A percentile compares a stretch with the other conserved stretches of the same genome.
phyloP scores from a whole-genome alignment of 2,113 vertebrate species.

The Amazona vittata region DNA sequence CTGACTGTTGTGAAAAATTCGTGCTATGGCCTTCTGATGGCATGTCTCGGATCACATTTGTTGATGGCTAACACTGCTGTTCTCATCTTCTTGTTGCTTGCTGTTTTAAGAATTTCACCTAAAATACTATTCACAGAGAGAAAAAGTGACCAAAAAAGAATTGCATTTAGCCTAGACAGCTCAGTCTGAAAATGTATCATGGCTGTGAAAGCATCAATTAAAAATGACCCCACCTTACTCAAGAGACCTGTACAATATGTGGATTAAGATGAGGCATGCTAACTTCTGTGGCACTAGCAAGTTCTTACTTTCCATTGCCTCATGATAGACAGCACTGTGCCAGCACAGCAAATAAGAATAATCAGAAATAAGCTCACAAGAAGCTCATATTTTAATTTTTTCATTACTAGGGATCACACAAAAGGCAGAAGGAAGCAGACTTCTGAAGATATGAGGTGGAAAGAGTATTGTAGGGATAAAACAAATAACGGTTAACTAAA shows the following conservation, averaged over 20 bases:
- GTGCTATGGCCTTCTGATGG: not conserved
- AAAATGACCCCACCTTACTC: not conserved
- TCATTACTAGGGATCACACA: constrained; percentile 38
- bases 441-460: not conserved
- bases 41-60: not conserved
- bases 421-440: constrained; percentile 38
- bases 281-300: not conserved
- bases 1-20: not conserved
- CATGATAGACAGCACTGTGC: not conserved
- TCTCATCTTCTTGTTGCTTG: not conserved
- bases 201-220: not conserved
- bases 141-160: not conserved
- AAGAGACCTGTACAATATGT: not conserved
- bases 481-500: constrained; percentile 51
- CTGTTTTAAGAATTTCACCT: not conserved
- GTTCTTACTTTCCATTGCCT: not conserved
- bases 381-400: constrained; percentile 43
- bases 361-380: constrained; percentile 35
- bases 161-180: not conserved
- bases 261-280: constrained; percentile 3
- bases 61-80: not conserved
- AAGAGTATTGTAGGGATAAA: constrained; percentile 8
- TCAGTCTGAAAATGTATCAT: not conserved
- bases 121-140: not conserved
- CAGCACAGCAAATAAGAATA: constrained; percentile 7